Base-by-base conservation (phyloP, 2,888 invertebrate genomes). In the Drosophila mulleri region DNA sequence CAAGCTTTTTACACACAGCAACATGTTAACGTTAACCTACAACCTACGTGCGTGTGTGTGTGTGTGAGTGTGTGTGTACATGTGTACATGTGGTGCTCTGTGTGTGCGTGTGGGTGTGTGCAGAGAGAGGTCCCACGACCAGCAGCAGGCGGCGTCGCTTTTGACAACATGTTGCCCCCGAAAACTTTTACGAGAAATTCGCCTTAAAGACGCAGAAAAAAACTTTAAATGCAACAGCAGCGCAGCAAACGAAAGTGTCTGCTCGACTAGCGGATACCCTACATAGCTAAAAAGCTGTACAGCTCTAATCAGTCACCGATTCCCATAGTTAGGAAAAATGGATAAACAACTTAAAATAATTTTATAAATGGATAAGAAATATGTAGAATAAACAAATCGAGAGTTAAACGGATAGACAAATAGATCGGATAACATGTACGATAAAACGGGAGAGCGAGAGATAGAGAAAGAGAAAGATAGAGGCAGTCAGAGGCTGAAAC, bases 151-250 rank as follows among this genome's bases (percentile, higher is more conserved):
- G 68, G 78, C 68, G 70, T 64, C 66, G 67, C 72, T 56, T 67
- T 65, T 58, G 64, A 80, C 78, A 79, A 67, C 71, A 75, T 80
- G 84, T 74, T 80, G 78, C 64, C 80, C 47, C 57, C 39, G 39
- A 62, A 68, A 82, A 78, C 53, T 81, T 84, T 83, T 70, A 37
- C 23, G 23, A 53, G 23, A 6, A 66, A 67, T 78, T 67, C 39
- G 54, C 62, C 72, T 81, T 81, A 68, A 80, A 82, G 82, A 63
- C 48, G 42, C 32, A 32, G 0, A 8, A 39, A 39, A 48, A 50
- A 67, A 69, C 65, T 72, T 81, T 60, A 74, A 75, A 48, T 44
- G 54, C 54, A 68, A 54, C n/a, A 41, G 48, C 14, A 14, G 20
- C 14, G 20, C 56, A 50, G 47, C 29, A 45, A 50, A 16, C 6